These are phyloP conservation scores for Chrysolina haemoptera DNA, from an alignment of 2,888 invertebrate genomes.

Conservation along the genomic window DNA sequence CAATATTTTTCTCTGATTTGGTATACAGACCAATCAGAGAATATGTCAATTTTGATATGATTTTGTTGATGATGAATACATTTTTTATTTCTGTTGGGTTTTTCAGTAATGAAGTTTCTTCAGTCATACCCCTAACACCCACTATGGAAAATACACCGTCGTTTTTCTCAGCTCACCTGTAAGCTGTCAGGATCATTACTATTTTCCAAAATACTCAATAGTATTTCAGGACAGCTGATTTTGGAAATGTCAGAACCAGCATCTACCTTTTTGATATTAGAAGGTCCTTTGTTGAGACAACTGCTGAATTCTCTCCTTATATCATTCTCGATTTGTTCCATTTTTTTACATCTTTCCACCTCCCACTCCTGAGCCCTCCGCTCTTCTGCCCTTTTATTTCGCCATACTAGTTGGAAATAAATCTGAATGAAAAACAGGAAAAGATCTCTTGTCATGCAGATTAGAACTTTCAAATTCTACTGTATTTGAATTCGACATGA, in stretches of 20 bases:
- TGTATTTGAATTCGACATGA: too few species aligned
- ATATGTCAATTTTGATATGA: too few species aligned
- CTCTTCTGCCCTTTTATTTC: slow-evolving; percentile 67
- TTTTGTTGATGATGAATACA: too few species aligned
- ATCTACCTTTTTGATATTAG: slow-evolving; percentile 42
- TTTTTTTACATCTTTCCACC: slow-evolving; percentile 72
- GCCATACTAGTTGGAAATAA: slow-evolving; percentile 62
- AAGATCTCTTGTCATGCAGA: too few species aligned
- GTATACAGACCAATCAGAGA: too few species aligned
- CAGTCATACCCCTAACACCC: neutral
- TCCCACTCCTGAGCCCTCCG: slow-evolving; percentile 69
- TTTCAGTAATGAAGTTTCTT: too few species aligned
- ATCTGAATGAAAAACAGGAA: neutral
- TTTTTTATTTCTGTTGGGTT: too few species aligned
- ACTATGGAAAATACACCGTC: too few species aligned
- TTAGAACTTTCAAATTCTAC: neutral
- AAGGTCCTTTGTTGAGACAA: slow-evolving; percentile 21
- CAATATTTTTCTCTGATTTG: too few species aligned
- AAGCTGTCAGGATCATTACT: slow-evolving; percentile 71
- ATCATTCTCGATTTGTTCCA: slow-evolving; percentile 73
- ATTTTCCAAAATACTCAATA: slow-evolving; percentile 66
- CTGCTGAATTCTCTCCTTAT: slow-evolving; percentile 70
- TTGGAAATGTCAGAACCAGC: slow-evolving; percentile 53
- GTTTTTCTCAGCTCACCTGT: slow-evolving; percentile 64
- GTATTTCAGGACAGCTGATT: slow-evolving; percentile 60